Conservation (phyloP, 1,140 invertebrate species). For the Anoplophora glabripennis region DNA sequence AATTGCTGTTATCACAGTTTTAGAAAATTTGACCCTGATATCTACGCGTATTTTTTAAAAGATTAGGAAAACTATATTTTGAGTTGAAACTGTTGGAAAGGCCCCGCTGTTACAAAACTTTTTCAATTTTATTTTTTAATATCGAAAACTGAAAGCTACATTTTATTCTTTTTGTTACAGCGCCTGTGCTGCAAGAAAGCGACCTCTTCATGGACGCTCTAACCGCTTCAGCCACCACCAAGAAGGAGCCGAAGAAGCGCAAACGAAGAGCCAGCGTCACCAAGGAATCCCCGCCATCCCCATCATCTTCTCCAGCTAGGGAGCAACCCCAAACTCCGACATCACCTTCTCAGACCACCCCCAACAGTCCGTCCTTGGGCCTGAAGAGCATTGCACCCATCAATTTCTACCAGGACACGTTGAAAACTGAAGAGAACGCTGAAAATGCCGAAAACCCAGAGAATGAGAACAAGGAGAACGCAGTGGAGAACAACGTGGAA, state of each 20-base stretch:
- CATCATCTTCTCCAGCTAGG: slow-evolving; percentile 44
- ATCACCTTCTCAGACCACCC: slow-evolving; percentile 22
- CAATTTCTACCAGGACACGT: slow-evolving; percentile 90
- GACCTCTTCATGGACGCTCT: slow-evolving; percentile 90
- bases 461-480: slow-evolving; percentile 40
- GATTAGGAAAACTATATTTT: too few species aligned
- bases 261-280: slow-evolving; percentile 68
- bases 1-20: too few species aligned
- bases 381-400: slow-evolving; percentile 57
- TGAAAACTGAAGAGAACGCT: slow-evolving; percentile 61
- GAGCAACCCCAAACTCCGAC: slow-evolving; percentile 46
- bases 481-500: slow-evolving; percentile 45
- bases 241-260: slow-evolving; percentile 72
- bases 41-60: too few species aligned
- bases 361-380: slow-evolving; percentile 47
- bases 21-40: too few species aligned
- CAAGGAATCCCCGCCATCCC: slow-evolving; percentile 55
- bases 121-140: too few species aligned
- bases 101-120: too few species aligned
- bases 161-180: slow-evolving; percentile 54
- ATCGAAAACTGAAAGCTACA: neutral
- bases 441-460: slow-evolving; percentile 49
- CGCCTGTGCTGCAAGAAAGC: slow-evolving; percentile 78
- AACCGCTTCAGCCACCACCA: slow-evolving; percentile 65
- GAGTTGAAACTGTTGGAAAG: too few species aligned